Evolutionary conservation across 1,140 invertebrate species (phyloP), one percentile per base, ranked within the genome.

Genomic region (Saccostrea echinata): DNA sequence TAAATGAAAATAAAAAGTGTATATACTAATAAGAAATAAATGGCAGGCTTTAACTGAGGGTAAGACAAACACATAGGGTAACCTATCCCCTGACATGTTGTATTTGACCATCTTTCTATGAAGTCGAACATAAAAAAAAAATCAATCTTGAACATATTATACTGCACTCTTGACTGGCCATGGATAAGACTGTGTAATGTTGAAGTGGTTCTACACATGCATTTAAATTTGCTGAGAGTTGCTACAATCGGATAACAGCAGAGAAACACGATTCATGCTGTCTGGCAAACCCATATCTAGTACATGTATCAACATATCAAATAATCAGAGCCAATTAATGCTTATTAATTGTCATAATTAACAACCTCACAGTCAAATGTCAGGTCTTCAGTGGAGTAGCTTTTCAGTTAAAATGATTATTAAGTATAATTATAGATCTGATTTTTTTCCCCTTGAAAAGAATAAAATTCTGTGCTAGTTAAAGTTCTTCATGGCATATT

Each of bases 281-380:
- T 61, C 55, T 61, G 55, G 4, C 18, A 61, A n/a, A 61, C 55
- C 55, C 55, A 18, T 6, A 61, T 21, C 55, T 61, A 21, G 55
- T 61, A n/a, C n/a, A n/a, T n/a, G n/a, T n/a, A n/a, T 61, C n/a
- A n/a, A 18, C 18, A 61, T 61, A 61, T 61, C 55, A 61, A 16
- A 21, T 61, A 61, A 61, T 61, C 18, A 21, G 55, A 61, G n/a
- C 55, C 55, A 61, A 61, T 61, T 61, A 61, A 61, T 61, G 55
- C 55, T 61, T 61, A 61, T 61, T 61, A 61, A 21, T 61, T 18
- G n/a, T 61, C 55, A 61, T 61, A 61, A 61, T 61, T 61, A n/a
- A 61, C 55, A 61, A 61, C 43, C 43, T 43, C 43, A 43, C 43
- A 1, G 43, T 43, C 43, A 43, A 43, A 18, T 61, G 55, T 61